phyloP scores from a whole-genome alignment of 1,140 invertebrate species.

The Aphelenchoides besseyi region DNA sequence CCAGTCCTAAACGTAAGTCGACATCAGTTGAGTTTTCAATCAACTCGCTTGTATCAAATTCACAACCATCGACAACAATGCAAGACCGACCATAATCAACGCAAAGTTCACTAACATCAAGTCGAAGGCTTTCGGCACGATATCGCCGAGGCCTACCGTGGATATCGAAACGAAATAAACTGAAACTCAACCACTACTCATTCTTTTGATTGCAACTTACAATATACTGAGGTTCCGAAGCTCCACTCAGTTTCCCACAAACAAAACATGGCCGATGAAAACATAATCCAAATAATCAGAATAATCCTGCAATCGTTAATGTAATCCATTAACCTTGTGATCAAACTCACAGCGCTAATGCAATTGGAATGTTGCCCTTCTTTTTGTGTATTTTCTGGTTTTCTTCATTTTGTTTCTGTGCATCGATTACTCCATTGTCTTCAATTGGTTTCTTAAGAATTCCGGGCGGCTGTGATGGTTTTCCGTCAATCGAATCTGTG shows the following conservation, averaged over 20 bases:
- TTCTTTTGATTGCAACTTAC: too few relatives aligned
- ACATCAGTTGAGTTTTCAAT: neutral
- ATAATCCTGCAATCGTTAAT: slow-evolving; percentile 23
- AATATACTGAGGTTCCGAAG: neutral
- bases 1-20: slow-evolving; percentile 41
- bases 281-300: slow-evolving; percentile 56
- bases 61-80: slow-evolving; percentile 61
- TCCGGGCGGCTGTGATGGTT: slow-evolving; percentile 11
- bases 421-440: slow-evolving; percentile 24
- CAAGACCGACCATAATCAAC: slow-evolving; percentile 59
- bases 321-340: neutral
- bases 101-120: slow-evolving; percentile 58
- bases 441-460: slow-evolving; percentile 27
- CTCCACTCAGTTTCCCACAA: slow-evolving; percentile 59
- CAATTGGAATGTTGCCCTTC: slow-evolving; percentile 48
- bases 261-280: slow-evolving; percentile 57
- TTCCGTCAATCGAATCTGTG: slow-evolving; percentile 1
- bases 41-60: slow-evolving; percentile 53
- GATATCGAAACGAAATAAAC: slow-evolving; percentile 62
- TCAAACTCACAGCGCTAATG: slow-evolving; percentile 46
- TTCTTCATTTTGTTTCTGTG: slow-evolving; percentile 38
- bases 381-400: slow-evolving; percentile 37
- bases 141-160: slow-evolving; percentile 59
- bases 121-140: slow-evolving; percentile 55
- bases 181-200: too few relatives aligned